Base-by-base conservation (phyloP, 1,140 invertebrate species). In the Meloidogyne hapla region DNA sequence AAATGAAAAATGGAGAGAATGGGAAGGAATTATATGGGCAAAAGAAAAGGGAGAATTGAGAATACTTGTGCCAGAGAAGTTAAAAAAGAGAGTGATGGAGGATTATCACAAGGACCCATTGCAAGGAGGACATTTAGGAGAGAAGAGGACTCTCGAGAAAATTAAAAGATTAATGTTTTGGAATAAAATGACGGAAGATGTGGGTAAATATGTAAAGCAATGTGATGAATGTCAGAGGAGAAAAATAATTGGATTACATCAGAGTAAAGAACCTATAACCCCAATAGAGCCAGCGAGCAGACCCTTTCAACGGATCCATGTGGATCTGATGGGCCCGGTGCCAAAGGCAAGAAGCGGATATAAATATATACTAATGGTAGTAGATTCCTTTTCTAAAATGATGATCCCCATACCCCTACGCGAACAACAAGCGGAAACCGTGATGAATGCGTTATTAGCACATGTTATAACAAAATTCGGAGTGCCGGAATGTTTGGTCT, bases 381-480 rank as follows among this genome's bases (percentile, higher is more conserved):
- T 73, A 1, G 63, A 72, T 13, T 70, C 74, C 0, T 75, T 74
- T 12, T 75, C 69, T 12, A 74, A 74, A 72, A 77, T 9, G 9
- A 23, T 72, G 18, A 76, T 40, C 3, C 26, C 69, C 0, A 42
- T 62, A 0, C 74, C 74, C 1, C 26, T 75, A n/a, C 1, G 40
- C n/a, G 74, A 75, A 13, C 68, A 75, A 18, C 18, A n/a, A 10
- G 69, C 74, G 13, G 71, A 10, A 10, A 72, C 74, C 0, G 69
- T 75, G 12, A 73, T 28, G 6, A 2, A 21, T 0, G 40, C n/a
- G 2, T 77, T 75, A 33, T 13, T 75, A 10, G 12, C 9, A 2
- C 40, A 42, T 42, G 13, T 42, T 12, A 42, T 42, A 12, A 42
- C 40, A 10, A 42, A 42, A 42, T 42, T 13, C 12, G 40, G 40